phyloP scores from a whole-genome alignment of 35 echinoderm and acorn worm genomes.

The Hemicentrotus pulcherrimus region DNA sequence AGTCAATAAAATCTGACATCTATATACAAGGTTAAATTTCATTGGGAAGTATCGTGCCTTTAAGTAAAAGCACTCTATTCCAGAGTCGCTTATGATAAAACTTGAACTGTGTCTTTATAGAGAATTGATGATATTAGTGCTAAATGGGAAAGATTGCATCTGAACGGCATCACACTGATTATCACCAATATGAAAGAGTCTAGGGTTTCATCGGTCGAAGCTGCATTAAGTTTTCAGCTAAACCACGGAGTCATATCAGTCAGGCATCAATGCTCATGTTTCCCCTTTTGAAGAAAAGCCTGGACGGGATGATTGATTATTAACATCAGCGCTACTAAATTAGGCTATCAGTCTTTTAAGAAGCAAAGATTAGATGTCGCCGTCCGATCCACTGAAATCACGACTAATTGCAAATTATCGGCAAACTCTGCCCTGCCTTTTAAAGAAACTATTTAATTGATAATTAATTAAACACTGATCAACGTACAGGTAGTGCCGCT shows the following conservation, averaged over 20 bases:
- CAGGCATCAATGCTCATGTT: not conserved
- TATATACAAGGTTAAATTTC: not conserved
- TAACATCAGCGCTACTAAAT: too few relatives aligned
- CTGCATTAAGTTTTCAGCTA: not conserved
- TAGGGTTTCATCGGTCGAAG: not conserved
- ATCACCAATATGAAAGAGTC: not conserved
- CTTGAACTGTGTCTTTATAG: not conserved
- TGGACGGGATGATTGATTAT: not conserved
- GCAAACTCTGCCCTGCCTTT: not conserved
- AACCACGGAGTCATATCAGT: not conserved
- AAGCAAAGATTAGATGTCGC: not conserved
- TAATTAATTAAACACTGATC: not conserved
- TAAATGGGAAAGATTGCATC: not conserved
- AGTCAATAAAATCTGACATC: too few relatives aligned
- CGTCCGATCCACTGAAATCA: not conserved
- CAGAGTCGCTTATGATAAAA: too few relatives aligned
- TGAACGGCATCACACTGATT: not conserved
- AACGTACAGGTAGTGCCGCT: not conserved
- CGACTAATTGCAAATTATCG: not conserved
- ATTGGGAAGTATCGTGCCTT: not conserved
- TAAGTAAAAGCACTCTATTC: too few relatives aligned
- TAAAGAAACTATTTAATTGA: not conserved
- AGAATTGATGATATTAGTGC: not conserved
- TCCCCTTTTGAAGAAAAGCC: not conserved
- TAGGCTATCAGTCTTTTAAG: too few relatives aligned